These are phyloP conservation scores for Leptinotarsa lineolata DNA, from an alignment of 1,140 invertebrate genomes.

Conservation along the genomic window DNA sequence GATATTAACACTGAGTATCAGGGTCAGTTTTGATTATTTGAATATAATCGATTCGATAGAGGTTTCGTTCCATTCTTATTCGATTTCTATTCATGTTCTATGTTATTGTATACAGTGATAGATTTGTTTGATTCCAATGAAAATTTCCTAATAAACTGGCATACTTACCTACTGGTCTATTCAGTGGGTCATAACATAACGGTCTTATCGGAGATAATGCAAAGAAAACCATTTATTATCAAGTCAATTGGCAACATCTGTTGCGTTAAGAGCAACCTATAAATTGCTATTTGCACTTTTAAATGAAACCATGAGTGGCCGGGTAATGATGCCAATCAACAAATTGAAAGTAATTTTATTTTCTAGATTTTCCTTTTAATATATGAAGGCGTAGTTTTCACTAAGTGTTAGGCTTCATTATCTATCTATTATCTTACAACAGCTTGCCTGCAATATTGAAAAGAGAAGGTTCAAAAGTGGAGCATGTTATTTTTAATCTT, in stretches of 20 bases:
- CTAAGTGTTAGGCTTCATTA: too few species aligned
- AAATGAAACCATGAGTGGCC: conserved; percentile 13
- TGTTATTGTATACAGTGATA: not conserved
- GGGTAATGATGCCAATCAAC: not conserved
- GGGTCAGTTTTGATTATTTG: not conserved
- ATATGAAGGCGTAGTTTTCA: too few species aligned
- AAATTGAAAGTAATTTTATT: too few species aligned
- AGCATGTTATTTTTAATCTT: too few species aligned
- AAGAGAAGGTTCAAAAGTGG: too few species aligned
- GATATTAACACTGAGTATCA: too few species aligned
- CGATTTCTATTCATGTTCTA: not conserved
- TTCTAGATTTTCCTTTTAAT: too few species aligned
- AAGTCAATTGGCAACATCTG: conserved; percentile 17
- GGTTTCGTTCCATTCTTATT: not conserved
- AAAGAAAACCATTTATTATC: conserved; percentile 4
- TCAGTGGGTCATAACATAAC: not conserved
- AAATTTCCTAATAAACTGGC: not conserved
- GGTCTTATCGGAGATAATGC: not conserved
- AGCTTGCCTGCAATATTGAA: too few species aligned
- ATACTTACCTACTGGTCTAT: conserved; percentile 16
- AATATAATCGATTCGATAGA: not conserved
- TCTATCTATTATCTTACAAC: too few species aligned
- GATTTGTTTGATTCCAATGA: not conserved
- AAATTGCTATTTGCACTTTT: not conserved
- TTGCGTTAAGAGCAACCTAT: not conserved